These are phyloP conservation scores for Paramormyrops kingsleyae DNA, from an alignment of 2,113 vertebrate genomes.

Conservation along the genomic window DNA sequence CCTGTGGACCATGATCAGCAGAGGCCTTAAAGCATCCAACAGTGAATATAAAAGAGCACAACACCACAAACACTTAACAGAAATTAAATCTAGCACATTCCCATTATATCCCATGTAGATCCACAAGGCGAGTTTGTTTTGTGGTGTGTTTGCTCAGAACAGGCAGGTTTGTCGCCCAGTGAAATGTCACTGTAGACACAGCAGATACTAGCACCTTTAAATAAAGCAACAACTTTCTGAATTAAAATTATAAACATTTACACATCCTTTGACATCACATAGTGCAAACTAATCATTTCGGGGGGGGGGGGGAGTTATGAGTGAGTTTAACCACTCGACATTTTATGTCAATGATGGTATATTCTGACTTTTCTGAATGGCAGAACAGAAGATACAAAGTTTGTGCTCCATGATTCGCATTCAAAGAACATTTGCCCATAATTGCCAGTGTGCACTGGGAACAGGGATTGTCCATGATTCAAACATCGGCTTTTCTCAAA, in stretches of 20 bases:
- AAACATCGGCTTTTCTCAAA: not conserved
- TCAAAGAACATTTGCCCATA: not conserved
- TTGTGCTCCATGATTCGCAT: slow-evolving; percentile 22
- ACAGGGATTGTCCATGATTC: not conserved
- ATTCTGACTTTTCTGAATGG: not conserved
- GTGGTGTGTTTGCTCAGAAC: not conserved
- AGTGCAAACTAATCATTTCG: slow-evolving; percentile 19
- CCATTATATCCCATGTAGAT: not conserved
- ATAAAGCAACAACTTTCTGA: slow-evolving; percentile 7
- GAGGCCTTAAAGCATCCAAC: not conserved
- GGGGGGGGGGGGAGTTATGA: not conserved
- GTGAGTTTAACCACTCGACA: not conserved
- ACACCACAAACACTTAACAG: not conserved
- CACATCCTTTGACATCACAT: slow-evolving; percentile 11
- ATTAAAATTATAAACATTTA: slow-evolving; percentile 10
- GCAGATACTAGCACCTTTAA: slow-evolving; percentile 16
- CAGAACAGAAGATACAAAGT: not conserved
- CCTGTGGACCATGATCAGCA: not conserved
- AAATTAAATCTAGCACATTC: not conserved
- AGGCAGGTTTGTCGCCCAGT: not conserved
- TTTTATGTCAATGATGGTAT: not conserved
- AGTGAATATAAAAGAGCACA: not conserved
- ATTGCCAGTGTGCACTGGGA: not conserved
- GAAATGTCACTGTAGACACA: not conserved
- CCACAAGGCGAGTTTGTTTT: not conserved